Percentiles rank a stretch among this genome's conserved stretches.
Evolutionary conservation across 2,113 vertebrate genomes (phyloP).

Genomic region (Hemibagrus wyckioides): DNA sequence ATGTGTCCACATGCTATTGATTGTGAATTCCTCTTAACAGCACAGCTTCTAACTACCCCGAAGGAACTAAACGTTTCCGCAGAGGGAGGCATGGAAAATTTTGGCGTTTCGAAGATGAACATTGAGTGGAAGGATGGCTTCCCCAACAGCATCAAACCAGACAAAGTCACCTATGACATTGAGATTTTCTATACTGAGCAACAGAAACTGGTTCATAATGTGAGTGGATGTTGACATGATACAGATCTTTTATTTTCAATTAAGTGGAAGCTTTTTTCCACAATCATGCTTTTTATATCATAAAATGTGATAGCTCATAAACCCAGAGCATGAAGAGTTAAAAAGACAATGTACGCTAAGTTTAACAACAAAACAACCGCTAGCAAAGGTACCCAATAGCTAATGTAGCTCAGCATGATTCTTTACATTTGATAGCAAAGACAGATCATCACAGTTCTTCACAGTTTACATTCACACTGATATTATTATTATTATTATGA

Average conservation of each 20-base stretch:
- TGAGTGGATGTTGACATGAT: slow-evolving; percentile 31
- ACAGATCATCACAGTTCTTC: background rate
- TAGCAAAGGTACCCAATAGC: too few species aligned
- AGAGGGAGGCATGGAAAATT: accelerated
- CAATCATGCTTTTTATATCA: background rate
- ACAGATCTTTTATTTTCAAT: background rate
- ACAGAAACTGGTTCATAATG: slow-evolving; percentile 19
- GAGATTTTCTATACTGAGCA: slow-evolving; percentile 35
- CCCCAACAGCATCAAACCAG: background rate
- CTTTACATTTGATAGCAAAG: background rate
- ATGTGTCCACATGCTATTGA: background rate
- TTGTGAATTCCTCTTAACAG: slow-evolving; percentile 29
- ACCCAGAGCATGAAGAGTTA: background rate
- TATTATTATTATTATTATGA: background rate
- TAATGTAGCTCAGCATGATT: background rate
- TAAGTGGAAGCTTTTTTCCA: background rate
- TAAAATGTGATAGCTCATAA: background rate
- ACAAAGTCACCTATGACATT: slow-evolving; percentile 41
- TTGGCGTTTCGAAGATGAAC: slow-evolving; percentile 23
- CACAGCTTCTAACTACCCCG: background rate
- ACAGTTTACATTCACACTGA: background rate
- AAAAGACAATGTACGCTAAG: too few species aligned
- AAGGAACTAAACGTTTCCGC: background rate
- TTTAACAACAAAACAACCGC: too few species aligned
- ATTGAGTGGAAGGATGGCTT: slow-evolving; percentile 40